Evolutionary conservation across 2,797 vertebrate genomes (phyloP).

Genomic region (Furcifer pardalis): DNA sequence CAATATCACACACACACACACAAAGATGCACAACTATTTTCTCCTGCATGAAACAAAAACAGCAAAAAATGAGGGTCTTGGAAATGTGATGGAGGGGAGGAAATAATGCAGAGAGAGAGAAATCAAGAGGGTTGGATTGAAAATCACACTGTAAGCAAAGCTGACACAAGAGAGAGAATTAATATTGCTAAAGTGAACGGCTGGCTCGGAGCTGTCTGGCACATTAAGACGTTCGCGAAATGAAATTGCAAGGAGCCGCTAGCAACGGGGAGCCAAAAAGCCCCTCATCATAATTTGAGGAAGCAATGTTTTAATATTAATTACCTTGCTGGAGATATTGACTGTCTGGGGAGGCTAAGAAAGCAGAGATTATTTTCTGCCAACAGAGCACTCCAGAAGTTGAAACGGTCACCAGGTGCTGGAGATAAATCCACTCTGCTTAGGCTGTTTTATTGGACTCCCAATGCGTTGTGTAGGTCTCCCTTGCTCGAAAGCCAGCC

Average conservation of each 20-base stretch:
- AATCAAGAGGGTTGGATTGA: slow-evolving; percentile 17
- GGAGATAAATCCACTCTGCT: too few species aligned
- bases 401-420: neutral
- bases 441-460: neutral
- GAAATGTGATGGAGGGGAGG: too few species aligned
- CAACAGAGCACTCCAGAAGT: neutral
- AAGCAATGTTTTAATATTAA: neutral
- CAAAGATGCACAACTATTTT: neutral
- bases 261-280: neutral
- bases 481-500: too few species aligned
- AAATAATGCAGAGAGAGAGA: slow-evolving; percentile 5
- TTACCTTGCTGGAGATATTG: neutral
- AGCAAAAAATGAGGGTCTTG: neutral
- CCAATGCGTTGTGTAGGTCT: neutral
- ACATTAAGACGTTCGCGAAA: slow-evolving; percentile 21
- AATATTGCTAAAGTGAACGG: slow-evolving; percentile 54
- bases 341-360: neutral
- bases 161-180: slow-evolving; percentile 48
- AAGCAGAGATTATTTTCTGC: neutral
- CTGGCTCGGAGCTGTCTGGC: slow-evolving; percentile 55
- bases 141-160: slow-evolving; percentile 1
- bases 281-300: slow-evolving; percentile 9
- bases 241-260: slow-evolving; percentile 40
- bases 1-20: neutral
- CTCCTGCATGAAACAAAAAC: slow-evolving; percentile 16